Conservation (phyloP, 2,113 vertebrate species). For the Saccopteryx leptura region DNA sequence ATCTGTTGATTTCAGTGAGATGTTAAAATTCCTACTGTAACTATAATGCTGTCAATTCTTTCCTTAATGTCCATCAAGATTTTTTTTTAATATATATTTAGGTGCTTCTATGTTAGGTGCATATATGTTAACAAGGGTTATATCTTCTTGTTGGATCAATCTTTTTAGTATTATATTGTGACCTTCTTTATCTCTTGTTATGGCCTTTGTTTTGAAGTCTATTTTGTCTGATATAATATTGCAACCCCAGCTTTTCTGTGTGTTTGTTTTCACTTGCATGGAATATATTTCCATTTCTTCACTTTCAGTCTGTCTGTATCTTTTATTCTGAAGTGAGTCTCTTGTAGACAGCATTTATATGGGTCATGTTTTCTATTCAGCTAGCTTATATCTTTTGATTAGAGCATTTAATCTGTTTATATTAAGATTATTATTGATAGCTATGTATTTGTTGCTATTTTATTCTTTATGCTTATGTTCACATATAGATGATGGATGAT, state of each 20-base stretch:
- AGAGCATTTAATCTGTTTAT: not conserved
- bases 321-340: not conserved
- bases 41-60: no score
- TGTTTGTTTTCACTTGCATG: not conserved
- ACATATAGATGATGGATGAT: no score
- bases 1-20: no score
- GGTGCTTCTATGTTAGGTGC: not conserved
- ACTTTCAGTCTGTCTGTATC: not conserved
- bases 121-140: not conserved
- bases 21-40: no score
- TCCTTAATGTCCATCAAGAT: no score
- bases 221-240: not conserved
- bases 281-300: no score
- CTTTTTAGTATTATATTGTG: not conserved
- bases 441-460: not conserved
- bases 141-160: not conserved
- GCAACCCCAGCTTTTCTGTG: not conserved
- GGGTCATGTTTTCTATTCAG: not conserved
- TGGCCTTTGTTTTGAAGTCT: not conserved
- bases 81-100: not conserved
- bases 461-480: no score
- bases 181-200: not conserved
- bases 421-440: not conserved
- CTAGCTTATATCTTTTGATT: not conserved
- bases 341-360: not conserved